These are phyloP conservation scores for Falcunculus frontatus DNA, from an alignment of 2,113 vertebrate species.

Conservation along the genomic window DNA sequence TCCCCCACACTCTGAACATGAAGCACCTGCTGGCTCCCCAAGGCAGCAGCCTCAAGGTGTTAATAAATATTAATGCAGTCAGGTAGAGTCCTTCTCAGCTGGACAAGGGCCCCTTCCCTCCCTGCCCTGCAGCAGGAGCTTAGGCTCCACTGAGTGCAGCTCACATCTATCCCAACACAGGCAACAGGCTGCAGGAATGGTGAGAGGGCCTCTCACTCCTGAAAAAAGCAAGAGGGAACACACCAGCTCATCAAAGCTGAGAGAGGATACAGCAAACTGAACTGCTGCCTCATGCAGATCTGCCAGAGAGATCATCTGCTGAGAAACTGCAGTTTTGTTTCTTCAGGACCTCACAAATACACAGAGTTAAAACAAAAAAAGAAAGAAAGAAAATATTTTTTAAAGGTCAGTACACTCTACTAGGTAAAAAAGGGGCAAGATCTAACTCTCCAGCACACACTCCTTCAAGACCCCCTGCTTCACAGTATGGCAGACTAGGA, in stretches of 20 bases:
- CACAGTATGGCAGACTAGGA: not conserved
- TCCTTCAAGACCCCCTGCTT: not conserved
- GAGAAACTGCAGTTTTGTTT: not conserved
- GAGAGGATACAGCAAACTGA: not conserved
- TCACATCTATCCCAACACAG: rapidly evolving
- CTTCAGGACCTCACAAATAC: not conserved
- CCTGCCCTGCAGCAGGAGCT: not conserved
- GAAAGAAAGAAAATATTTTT: not conserved
- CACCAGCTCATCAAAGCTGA: not conserved
- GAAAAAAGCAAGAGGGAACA: not conserved
- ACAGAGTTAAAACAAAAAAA: not conserved
- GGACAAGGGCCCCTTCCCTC: not conserved
- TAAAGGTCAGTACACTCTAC: not conserved
- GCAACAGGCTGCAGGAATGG: not conserved
- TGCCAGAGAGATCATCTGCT: not conserved
- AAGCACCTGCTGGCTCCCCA: not conserved
- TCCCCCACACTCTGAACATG: not conserved
- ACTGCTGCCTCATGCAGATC: not conserved
- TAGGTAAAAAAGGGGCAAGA: not conserved
- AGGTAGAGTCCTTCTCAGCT: not conserved
- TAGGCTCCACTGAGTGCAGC: not conserved
- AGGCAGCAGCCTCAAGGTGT: not conserved
- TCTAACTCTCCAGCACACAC: not conserved
- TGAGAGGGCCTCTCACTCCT: not conserved
- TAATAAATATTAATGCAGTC: not conserved